Evolutionary conservation across 2,888 invertebrate genomes (phyloP).

Genomic region (Aspidiotus rigidus): DNA sequence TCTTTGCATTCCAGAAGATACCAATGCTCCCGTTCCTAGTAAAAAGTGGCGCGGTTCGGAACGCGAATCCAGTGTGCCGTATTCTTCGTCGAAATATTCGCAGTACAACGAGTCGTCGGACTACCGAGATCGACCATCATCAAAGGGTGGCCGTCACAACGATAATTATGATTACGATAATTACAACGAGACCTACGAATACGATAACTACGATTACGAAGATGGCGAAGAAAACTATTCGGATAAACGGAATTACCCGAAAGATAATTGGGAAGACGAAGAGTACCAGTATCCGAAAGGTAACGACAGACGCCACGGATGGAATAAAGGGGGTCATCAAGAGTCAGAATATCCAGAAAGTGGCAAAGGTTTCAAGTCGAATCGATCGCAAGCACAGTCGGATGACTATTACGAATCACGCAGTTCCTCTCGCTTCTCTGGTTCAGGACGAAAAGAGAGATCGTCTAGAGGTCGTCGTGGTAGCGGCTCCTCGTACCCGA

Average conservation of each 20-base stretch:
- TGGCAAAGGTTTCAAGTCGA: constrained; percentile 1
- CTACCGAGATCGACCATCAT: constrained; percentile 2
- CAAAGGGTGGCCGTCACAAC: constrained; percentile 10
- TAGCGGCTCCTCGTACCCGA: constrained; percentile 6
- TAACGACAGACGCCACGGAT: background rate
- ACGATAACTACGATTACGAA: constrained; percentile 10
- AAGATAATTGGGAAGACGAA: constrained; percentile 25
- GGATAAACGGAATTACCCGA: constrained; percentile 12
- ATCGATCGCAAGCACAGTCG: background rate
- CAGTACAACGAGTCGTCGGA: constrained; percentile 15
- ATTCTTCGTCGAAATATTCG: constrained; percentile 13
- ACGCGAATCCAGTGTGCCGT: background rate
- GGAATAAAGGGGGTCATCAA: constrained; percentile 7
- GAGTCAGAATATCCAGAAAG: constrained; percentile 13
- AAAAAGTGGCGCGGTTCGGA: constrained; percentile 21
- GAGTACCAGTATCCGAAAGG: background rate
- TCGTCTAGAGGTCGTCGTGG: constrained; percentile 3
- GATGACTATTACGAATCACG: constrained; percentile 21
- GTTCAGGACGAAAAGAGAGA: background rate
- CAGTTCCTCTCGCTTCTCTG: constrained; percentile 4
- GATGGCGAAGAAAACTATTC: background rate
- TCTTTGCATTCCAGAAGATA: constrained; percentile 5
- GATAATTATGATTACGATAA: constrained; percentile 12
- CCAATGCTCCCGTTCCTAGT: constrained; percentile 3
- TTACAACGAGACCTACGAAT: constrained; percentile 20